A percentile compares a stretch with the other conserved stretches of the same genome.
These are phyloP conservation scores for Chromoteleia sp. DNA, from an alignment of 2,888 invertebrate genomes.

Conservation along the genomic window DNA sequence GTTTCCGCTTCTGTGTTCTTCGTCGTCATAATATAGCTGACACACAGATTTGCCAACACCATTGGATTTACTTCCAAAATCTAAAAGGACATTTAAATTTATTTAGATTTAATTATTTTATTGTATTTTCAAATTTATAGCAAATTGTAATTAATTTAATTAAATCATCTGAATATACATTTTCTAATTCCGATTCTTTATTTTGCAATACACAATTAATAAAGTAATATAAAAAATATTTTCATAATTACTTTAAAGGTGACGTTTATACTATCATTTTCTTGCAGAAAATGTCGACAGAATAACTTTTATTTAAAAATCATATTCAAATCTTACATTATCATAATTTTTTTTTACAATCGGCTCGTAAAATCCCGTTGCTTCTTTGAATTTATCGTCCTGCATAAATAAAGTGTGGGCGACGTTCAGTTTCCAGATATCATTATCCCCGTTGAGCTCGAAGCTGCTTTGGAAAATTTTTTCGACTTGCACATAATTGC, in stretches of 20 bases:
- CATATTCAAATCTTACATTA: no score
- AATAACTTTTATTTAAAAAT: no score
- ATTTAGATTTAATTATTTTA: no score
- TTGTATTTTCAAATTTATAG: no score
- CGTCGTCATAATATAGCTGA: conserved; percentile 99
- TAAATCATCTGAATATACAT: no score
- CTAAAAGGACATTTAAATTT: conserved; percentile 28
- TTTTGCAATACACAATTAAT: no score
- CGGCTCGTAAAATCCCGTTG: conserved; percentile 98
- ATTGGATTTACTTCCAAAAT: conserved; percentile 86
- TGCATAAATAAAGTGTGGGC: conserved; percentile 99
- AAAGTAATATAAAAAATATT: no score
- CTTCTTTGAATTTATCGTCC: conserved; percentile 99
- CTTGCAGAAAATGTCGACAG: no score
- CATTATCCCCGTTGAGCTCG: conserved; percentile 99
- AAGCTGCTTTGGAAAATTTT: conserved; percentile 98
- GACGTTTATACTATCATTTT: no score
- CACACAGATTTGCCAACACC: conserved; percentile 98
- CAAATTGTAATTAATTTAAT: no score
- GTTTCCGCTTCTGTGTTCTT: conserved; percentile 99
- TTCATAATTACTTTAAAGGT: no score
- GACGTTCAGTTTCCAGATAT: conserved; percentile 98
- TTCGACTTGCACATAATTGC: conserved; percentile 98
- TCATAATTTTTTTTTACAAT: conserved; percentile 98
- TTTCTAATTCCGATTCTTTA: no score